phyloP scores from a whole-genome alignment of 1,140 invertebrate genomes.

The Stratiolaelaps scimitus region DNA sequence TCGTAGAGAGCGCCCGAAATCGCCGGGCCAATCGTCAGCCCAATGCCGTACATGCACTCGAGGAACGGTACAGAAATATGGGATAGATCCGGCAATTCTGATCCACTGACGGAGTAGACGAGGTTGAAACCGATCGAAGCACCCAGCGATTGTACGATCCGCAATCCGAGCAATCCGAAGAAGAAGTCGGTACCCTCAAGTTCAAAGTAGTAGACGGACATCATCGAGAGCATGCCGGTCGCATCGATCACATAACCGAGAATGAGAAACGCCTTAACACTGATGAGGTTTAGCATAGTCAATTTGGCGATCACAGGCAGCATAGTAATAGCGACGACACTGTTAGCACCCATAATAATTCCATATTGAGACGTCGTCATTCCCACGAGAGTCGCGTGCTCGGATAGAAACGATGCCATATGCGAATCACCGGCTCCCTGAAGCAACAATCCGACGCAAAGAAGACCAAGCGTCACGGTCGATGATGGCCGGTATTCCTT shows the following conservation, averaged over 20 bases:
- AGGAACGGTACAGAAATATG: conserved; percentile 19
- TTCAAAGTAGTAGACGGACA: neutral
- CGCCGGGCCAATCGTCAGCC: conserved; percentile 3
- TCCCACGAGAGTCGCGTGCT: neutral
- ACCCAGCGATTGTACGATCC: conserved; percentile 3
- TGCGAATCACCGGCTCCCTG: conserved; percentile 23
- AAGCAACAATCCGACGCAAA: conserved; percentile 14
- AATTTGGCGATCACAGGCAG: conserved; percentile 8
- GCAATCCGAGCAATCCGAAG: neutral
- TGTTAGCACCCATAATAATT: conserved; percentile 21
- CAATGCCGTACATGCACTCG: conserved; percentile 5
- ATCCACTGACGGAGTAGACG: conserved; percentile 17
- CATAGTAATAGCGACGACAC: conserved; percentile 9
- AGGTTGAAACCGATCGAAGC: conserved; percentile 20
- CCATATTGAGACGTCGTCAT: conserved; percentile 6
- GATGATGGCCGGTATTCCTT: neutral
- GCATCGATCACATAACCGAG: conserved; percentile 15
- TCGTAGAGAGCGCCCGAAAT: conserved; percentile 18
- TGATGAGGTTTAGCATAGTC: conserved; percentile 15
- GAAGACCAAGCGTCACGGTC: neutral
- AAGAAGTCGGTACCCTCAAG: neutral
- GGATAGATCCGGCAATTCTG: neutral
- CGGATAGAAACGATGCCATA: conserved; percentile 22
- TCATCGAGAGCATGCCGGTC: conserved; percentile 5
- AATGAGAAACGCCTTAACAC: neutral